phyloP scores from a whole-genome alignment of 2,888 invertebrate species.

The Ceriagrion tenellum region DNA sequence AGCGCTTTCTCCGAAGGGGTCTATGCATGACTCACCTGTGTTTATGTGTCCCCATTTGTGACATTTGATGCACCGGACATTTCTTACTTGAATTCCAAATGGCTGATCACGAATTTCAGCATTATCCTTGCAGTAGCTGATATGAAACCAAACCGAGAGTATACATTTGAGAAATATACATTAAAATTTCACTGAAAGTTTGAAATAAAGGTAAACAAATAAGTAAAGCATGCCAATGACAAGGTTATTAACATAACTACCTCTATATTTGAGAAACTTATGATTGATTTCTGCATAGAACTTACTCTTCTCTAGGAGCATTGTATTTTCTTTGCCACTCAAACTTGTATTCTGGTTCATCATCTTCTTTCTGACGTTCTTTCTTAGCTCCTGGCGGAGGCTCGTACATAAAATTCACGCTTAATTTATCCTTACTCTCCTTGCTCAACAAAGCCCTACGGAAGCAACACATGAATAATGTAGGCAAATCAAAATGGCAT shows the following conservation, averaged over 20 bases:
- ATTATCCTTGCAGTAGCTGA: constrained; percentile 96
- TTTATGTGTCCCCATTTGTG: constrained; percentile 99
- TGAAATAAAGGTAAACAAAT: constrained; percentile 2
- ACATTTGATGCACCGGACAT: constrained; percentile 99
- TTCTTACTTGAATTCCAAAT: constrained; percentile 97
- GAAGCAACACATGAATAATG: constrained; percentile 71
- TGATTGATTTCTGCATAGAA: constrained; percentile 65
- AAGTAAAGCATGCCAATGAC: background rate
- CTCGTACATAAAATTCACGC: constrained; percentile 99
- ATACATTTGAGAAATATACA: background rate
- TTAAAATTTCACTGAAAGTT: background rate
- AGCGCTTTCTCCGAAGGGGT: constrained; percentile 27
- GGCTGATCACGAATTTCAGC: constrained; percentile 99
- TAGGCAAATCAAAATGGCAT: background rate
- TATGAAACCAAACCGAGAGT: constrained; percentile 70
- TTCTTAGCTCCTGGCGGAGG: constrained; percentile 98
- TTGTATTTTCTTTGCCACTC: constrained; percentile 99
- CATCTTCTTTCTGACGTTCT: constrained; percentile 93
- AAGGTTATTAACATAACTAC: background rate
- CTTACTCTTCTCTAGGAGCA: constrained; percentile 95
- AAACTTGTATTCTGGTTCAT: constrained; percentile 98
- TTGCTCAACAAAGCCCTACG: constrained; percentile 95
- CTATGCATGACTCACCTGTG: constrained; percentile 81
- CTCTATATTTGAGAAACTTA: background rate
- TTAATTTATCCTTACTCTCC: constrained; percentile 98